phyloP scores from a whole-genome alignment of 37 sponge, comb jelly and placozoan species.

The Oscarella lobularis region DNA sequence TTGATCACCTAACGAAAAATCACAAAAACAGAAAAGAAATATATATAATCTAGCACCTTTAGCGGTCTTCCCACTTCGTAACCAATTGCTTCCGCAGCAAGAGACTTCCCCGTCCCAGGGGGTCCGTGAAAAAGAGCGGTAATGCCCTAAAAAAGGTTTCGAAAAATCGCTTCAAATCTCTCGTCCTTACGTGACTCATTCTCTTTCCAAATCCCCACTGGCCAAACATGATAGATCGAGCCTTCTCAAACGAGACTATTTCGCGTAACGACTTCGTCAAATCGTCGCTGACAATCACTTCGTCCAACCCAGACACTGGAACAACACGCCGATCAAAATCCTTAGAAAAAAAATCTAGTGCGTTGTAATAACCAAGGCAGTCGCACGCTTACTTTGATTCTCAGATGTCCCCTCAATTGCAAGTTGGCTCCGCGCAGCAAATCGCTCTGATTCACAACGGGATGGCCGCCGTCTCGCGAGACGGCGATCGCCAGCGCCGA shows the following conservation, averaged over 20 bases:
- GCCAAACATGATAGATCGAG: constrained; percentile 69
- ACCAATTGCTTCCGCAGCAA: constrained; percentile 70
- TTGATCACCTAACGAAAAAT: constrained; percentile 46
- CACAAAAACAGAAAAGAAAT: neutral
- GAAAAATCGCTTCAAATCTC: neutral
- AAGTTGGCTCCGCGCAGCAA: constrained; percentile 62
- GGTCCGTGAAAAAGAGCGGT: constrained; percentile 63
- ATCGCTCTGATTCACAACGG: constrained; percentile 49
- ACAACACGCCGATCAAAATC: constrained; percentile 68
- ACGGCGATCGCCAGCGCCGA: constrained; percentile 74
- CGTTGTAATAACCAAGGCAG: neutral
- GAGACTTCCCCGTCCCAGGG: constrained; percentile 71
- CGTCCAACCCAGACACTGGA: constrained; percentile 48
- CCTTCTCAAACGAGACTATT: constrained; percentile 73
- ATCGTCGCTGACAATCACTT: constrained; percentile 35
- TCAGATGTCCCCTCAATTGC: constrained; percentile 68
- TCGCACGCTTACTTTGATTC: constrained; percentile 50
- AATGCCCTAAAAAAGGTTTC: constrained; percentile 38
- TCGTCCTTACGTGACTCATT: constrained; percentile 17
- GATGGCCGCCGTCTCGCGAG: constrained; percentile 61
- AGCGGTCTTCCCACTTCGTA: constrained; percentile 82
- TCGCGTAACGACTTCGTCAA: constrained; percentile 28
- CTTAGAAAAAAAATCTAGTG: constrained; percentile 12
- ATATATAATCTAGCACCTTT: constrained; percentile 21
- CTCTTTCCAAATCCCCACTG: constrained; percentile 71